These are phyloP conservation scores for Thyatira batis DNA, from an alignment of 2,888 invertebrate species.

Conservation along the genomic window DNA sequence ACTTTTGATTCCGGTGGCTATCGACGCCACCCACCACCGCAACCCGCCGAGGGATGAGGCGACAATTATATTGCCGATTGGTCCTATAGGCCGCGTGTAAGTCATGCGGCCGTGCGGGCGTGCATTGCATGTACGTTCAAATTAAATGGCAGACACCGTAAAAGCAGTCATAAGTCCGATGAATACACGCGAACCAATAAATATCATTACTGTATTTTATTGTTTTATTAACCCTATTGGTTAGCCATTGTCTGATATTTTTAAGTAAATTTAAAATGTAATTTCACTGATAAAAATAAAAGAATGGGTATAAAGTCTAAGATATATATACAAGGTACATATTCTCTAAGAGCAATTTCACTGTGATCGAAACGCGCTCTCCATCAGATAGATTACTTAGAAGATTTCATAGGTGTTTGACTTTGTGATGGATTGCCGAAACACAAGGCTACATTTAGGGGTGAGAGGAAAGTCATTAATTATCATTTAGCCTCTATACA, in stretches of 20 bases:
- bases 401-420: slow-evolving; percentile 57
- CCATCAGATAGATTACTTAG: slow-evolving; percentile 41
- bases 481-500: slow-evolving; percentile 7
- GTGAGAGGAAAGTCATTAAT: slow-evolving; percentile 35
- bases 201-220: slow-evolving; percentile 58
- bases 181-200: slow-evolving; percentile 67
- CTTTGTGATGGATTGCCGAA: slow-evolving; percentile 51
- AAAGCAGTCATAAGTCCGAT: slow-evolving; percentile 62
- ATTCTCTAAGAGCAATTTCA: slow-evolving; percentile 4
- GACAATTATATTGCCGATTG: slow-evolving; percentile 70
- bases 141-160: slow-evolving; percentile 72
- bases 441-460: slow-evolving; percentile 23
- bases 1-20: slow-evolving; percentile 71
- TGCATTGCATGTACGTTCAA: slow-evolving; percentile 69
- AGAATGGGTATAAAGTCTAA: no score
- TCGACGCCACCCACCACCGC: slow-evolving; percentile 51
- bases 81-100: slow-evolving; percentile 56
- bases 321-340: not conserved
- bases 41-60: slow-evolving; percentile 67
- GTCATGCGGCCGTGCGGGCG: slow-evolving; percentile 51
- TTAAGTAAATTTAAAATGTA: no score
- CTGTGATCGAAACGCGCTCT: slow-evolving; percentile 18
- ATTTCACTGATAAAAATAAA: no score
- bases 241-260: not conserved
- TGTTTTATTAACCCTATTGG: not conserved